Evolutionary conservation across 2,888 invertebrate species (phyloP).

Genomic region (Rotaria macrura): DNA sequence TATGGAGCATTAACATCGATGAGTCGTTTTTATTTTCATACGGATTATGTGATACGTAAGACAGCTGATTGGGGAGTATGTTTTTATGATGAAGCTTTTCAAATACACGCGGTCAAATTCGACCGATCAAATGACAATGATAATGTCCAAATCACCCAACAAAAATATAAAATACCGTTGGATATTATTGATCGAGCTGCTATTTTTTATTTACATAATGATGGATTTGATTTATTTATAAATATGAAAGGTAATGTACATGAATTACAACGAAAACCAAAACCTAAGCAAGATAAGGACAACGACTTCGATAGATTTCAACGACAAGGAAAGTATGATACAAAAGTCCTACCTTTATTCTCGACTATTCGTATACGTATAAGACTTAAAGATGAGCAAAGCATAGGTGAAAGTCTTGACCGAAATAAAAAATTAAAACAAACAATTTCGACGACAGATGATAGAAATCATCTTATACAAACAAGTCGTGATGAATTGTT

Average conservation of each 20-base stretch:
- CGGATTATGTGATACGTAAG: neutral
- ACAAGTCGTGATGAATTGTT: neutral
- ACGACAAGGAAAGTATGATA: neutral
- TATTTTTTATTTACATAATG: neutral
- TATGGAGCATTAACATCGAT: constrained; percentile 7
- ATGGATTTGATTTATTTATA: neutral
- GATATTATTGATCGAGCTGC: neutral
- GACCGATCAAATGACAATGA: neutral
- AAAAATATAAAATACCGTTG: neutral
- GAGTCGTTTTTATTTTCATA: neutral
- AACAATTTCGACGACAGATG: neutral
- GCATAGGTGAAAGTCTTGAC: neutral
- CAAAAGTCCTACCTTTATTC: neutral
- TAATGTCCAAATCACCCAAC: neutral
- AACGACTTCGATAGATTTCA: neutral
- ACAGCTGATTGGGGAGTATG: neutral
- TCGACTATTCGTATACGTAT: neutral
- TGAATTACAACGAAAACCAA: neutral
- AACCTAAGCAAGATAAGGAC: neutral
- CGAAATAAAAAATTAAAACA: too few relatives aligned
- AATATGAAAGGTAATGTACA: constrained; percentile 13
- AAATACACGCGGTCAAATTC: neutral
- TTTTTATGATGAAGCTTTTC: neutral
- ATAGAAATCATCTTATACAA: neutral
- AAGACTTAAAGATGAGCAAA: neutral